Conservation (phyloP, 2,797 vertebrate genomes). For the Karalla daura region DNA sequence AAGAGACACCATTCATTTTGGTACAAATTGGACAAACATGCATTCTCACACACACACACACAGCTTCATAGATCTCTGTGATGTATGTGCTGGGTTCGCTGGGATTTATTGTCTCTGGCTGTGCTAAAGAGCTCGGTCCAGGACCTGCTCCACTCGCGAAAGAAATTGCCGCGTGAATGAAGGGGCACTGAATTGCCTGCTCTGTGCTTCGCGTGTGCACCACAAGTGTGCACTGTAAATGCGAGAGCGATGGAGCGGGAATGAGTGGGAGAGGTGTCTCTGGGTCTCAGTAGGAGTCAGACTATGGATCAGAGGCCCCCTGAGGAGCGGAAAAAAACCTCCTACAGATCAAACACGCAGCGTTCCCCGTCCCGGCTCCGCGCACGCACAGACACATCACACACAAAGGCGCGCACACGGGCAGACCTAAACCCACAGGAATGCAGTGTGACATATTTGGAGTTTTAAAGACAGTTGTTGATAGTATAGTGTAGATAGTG, state of each 20-base stretch:
- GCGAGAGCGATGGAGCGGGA: slow-evolving; percentile 49
- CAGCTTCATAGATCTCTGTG: slow-evolving; percentile 64
- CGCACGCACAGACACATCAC: slow-evolving; percentile 38
- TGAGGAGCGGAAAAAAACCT: slow-evolving; percentile 80
- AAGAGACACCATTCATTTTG: slow-evolving; percentile 83
- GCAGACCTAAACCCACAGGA: slow-evolving; percentile 27
- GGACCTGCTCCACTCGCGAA: too few species aligned
- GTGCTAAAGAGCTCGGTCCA: too few species aligned
- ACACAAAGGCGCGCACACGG: slow-evolving; percentile 22
- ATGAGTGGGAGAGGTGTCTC: slow-evolving; percentile 79
- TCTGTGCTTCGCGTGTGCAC: slow-evolving; percentile 27
- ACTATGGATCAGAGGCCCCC: slow-evolving; percentile 87
- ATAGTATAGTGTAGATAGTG: slow-evolving; percentile 47
- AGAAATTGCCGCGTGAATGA: too few species aligned
- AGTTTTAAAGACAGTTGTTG: slow-evolving; percentile 43
- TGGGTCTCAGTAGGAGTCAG: slow-evolving; percentile 86
- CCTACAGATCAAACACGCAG: slow-evolving; percentile 87
- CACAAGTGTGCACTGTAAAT: slow-evolving; percentile 55
- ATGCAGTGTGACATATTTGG: slow-evolving; percentile 39
- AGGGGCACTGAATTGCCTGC: too few species aligned
- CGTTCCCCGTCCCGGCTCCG: slow-evolving; percentile 81
- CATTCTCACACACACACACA: slow-evolving; percentile 33
- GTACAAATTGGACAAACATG: slow-evolving; percentile 80
- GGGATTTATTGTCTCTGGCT: too few species aligned
- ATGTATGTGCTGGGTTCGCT: slow-evolving; percentile 49